Evolutionary conservation across 2,888 invertebrate genomes (phyloP).

Genomic region (Diarsia mendica): DNA sequence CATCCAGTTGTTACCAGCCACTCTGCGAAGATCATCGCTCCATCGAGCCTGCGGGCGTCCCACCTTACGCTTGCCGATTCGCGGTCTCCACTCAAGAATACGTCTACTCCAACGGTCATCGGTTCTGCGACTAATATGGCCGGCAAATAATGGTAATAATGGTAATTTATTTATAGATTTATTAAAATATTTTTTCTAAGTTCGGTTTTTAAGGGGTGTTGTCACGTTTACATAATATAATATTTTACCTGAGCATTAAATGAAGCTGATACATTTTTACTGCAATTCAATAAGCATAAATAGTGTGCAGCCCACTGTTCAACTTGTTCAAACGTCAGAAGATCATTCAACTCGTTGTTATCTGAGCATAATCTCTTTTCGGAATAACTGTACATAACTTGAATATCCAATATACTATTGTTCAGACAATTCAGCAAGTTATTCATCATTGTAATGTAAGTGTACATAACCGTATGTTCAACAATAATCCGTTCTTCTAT

Average conservation of each 20-base stretch:
- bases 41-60: too few relatives aligned
- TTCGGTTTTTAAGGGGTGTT: too few relatives aligned
- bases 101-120: too few relatives aligned
- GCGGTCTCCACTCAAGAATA: too few relatives aligned
- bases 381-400: not conserved
- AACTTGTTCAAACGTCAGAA: not conserved
- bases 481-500: constrained; percentile 16
- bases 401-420: constrained; percentile 10
- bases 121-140: too few relatives aligned
- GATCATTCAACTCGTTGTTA: not conserved
- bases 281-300: constrained; percentile 28
- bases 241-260: constrained; percentile 29
- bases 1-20: too few relatives aligned
- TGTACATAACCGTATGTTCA: constrained; percentile 13
- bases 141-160: too few relatives aligned
- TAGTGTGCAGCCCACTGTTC: constrained; percentile 15
- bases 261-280: constrained; percentile 17
- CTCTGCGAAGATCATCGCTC: too few relatives aligned
- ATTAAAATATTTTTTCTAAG: too few relatives aligned
- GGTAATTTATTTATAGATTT: too few relatives aligned
- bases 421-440: constrained; percentile 18
- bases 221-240: too few relatives aligned
- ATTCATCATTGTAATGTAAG: constrained; percentile 13
- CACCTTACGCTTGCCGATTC: too few relatives aligned
- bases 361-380: not conserved